A percentile compares a stretch with the other conserved stretches of the same genome.
Evolutionary conservation across 1,140 invertebrate species (phyloP).

Genomic region (Cryptotermes secundus): DNA sequence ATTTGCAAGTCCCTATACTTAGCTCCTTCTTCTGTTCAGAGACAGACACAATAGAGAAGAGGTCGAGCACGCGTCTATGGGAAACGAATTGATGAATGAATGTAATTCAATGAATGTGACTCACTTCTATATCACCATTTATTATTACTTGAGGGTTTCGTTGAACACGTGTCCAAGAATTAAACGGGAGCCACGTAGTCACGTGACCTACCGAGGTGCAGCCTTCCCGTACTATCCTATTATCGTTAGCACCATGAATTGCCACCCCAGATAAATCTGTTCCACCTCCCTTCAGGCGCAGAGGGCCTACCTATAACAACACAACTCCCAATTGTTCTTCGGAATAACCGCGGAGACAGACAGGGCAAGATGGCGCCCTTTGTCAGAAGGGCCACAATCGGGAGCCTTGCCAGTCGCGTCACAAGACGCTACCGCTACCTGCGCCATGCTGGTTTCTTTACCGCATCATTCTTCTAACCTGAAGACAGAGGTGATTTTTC

Average conservation of each 20-base stretch:
- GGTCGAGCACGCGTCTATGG: neutral
- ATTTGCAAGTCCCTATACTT: too few species aligned
- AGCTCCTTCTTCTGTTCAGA: too few species aligned
- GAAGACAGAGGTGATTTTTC: too few species aligned
- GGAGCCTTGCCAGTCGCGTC: too few species aligned
- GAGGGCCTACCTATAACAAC: neutral
- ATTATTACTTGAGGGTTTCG: neutral
- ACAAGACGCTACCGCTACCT: too few species aligned
- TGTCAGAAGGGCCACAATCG: too few species aligned
- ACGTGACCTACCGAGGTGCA: neutral
- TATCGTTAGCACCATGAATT: constrained; percentile 19
- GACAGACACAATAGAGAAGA: neutral
- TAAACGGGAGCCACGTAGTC: constrained; percentile 6
- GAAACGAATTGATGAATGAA: constrained; percentile 20
- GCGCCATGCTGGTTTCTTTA: too few species aligned
- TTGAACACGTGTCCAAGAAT: neutral
- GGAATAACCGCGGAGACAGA: too few species aligned
- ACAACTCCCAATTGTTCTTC: too few species aligned
- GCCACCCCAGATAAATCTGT: neutral
- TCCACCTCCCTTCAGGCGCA: neutral
- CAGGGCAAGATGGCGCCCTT: too few species aligned
- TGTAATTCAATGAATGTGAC: constrained; percentile 9
- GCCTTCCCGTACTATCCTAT: neutral
- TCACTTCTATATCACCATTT: neutral
- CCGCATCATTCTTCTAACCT: too few species aligned